These are phyloP conservation scores for Phalloptychus januarius DNA, from an alignment of 2,797 vertebrate species.

Conservation along the genomic window DNA sequence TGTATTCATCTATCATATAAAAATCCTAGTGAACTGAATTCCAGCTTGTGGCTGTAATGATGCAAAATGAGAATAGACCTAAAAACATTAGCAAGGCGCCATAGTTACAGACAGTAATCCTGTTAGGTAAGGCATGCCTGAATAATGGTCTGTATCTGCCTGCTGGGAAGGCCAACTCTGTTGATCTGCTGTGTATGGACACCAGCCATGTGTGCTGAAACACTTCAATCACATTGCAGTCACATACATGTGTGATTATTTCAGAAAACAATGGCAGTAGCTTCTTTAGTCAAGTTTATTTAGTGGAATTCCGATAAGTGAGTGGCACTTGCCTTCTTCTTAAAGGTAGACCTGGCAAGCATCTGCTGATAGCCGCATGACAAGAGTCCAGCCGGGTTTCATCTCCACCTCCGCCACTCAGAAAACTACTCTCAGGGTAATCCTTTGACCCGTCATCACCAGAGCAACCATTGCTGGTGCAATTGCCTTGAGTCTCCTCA, in stretches of 20 bases:
- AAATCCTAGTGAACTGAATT: background rate
- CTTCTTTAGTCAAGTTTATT: constrained; percentile 1
- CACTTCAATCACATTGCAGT: constrained; percentile 1
- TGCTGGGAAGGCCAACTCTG: background rate
- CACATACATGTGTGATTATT: background rate
- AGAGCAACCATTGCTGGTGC: constrained; percentile 43
- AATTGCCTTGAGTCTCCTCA: constrained; percentile 30
- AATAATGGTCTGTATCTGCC: constrained; percentile 5
- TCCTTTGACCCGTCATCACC: constrained; percentile 48
- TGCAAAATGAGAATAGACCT: background rate
- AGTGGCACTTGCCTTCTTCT: constrained; percentile 69
- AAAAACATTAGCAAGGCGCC: background rate
- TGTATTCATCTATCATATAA: background rate
- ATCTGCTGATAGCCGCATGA: constrained; percentile 30
- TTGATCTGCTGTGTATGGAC: constrained; percentile 10
- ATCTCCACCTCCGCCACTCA: constrained; percentile 45
- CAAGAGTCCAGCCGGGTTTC: constrained; percentile 54
- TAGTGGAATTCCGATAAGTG: constrained; percentile 3
- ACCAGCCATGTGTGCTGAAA: background rate
- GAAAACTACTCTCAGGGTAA: constrained; percentile 45
- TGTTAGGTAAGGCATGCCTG: constrained; percentile 8
- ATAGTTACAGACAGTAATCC: constrained; percentile 1
- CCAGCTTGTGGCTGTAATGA: background rate
- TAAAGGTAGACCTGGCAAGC: constrained; percentile 52
- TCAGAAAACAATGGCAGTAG: constrained; percentile 8